Percentiles rank a stretch among this genome's conserved stretches.
phyloP scores from a whole-genome alignment of 30 jellyfish, hydroid and myxozoan species.

The Aurelia sp. region DNA sequence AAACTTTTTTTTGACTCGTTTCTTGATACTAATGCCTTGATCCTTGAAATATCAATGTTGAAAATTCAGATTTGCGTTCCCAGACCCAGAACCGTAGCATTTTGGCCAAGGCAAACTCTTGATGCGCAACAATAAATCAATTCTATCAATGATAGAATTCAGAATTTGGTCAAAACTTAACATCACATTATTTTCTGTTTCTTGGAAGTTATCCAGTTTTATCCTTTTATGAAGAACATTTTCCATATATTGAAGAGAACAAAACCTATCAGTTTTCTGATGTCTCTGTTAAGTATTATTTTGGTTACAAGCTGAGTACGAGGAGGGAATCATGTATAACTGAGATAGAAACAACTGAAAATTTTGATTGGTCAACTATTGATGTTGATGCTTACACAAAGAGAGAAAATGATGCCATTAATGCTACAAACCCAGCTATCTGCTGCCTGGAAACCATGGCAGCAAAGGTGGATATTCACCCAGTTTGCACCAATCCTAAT shows the following conservation, averaged over 20 bases:
- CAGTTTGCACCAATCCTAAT: conserved; percentile 26
- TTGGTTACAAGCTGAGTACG: conserved; percentile 19
- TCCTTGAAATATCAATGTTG: too few species aligned
- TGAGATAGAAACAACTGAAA: background rate
- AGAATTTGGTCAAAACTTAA: too few species aligned
- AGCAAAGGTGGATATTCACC: background rate
- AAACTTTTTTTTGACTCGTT: too few species aligned
- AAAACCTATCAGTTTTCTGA: conserved; percentile 12
- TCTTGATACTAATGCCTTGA: too few species aligned
- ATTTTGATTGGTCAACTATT: conserved; percentile 1
- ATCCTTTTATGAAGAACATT: conserved; percentile 21
- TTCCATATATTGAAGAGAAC: background rate
- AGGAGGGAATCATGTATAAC: background rate
- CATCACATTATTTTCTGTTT: too few species aligned
- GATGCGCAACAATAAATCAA: too few species aligned
- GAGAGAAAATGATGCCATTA: conserved; percentile 14
- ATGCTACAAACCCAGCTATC: conserved; percentile 7
- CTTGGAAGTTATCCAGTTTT: too few species aligned
- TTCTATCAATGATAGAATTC: too few species aligned
- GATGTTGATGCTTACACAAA: conserved; percentile 13
- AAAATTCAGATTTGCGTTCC: too few species aligned
- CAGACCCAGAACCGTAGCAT: too few species aligned
- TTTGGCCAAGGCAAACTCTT: too few species aligned
- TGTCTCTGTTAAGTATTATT: conserved; percentile 12
- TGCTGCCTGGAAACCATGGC: background rate